Evolutionary conservation across 2,797 vertebrate species (phyloP), one percentile per base, ranked within the genome.

Genomic region (Macroramphosus scolopax): DNA sequence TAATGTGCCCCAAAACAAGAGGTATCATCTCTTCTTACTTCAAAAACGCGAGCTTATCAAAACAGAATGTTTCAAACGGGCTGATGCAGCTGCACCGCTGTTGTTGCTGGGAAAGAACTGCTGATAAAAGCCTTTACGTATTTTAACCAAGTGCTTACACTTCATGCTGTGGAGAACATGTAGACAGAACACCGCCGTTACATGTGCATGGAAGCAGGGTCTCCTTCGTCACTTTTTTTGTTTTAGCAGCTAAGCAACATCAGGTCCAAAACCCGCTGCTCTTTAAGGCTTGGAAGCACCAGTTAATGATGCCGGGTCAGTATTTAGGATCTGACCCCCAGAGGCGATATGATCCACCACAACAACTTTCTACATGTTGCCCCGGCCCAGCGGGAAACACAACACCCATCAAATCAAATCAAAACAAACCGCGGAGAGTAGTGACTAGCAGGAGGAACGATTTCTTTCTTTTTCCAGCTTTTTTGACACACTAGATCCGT

Each of bases 11-110:
- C 22, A 36, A 63, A 75, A 56, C 39, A 62, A 78, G 49, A 12
- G 17, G 63, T 29, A 62, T 59, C 40, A 51, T 61, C 50, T 58
- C 59, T 57, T 51, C 45, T 32, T 32, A 24, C 35, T 31, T 68
- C 53, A 62, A 58, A 69, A 75, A n/a, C n/a, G n/a, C n/a, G n/a
- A n/a, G n/a, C n/a, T n/a, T 80, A 75, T 83, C 77, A 78, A 76
- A 83, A 80, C 73, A 33, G n/a, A n/a, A 28, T 70, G 72, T 63
- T 74, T 75, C 63, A 72, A 30, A 32, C 6, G 30, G n/a, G n/a
- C 14, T 26, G 33, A 39, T 52, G 29, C 16, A 17, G 38, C 15
- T 34, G 29, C 18, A 11, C 6, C 2, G 25, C 25, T 26, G 25
- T 26, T 26, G n/a, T 2, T 22, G 20, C 20, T 3, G 6, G 6